Conservation (phyloP, 2,113 vertebrate genomes). For the Phalacrocorax pelagicus region DNA sequence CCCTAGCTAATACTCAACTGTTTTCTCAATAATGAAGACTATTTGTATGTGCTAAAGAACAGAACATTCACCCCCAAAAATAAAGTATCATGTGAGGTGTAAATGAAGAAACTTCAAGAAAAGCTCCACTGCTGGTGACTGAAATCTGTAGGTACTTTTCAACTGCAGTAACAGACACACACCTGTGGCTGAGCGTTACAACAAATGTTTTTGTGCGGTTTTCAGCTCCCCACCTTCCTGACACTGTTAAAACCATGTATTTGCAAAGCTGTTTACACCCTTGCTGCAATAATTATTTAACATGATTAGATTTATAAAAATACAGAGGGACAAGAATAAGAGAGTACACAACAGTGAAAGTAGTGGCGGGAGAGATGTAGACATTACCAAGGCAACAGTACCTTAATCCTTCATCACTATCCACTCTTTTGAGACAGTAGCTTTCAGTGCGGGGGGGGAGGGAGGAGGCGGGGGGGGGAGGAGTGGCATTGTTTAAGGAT, state of each 20-base stretch:
- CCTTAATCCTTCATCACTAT: not conserved
- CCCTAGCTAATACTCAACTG: not conserved
- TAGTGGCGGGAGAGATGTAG: not conserved
- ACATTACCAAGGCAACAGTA: not conserved
- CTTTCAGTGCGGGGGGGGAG: not conserved
- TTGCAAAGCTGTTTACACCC: not conserved
- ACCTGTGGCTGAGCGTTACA: not conserved
- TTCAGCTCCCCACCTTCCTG: not conserved
- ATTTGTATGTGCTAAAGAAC: not conserved
- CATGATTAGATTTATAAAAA: not conserved
- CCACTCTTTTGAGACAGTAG: not conserved
- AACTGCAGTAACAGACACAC: not conserved
- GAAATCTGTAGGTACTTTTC: not conserved
- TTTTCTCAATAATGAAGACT: not conserved
- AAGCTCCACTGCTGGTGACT: not conserved
- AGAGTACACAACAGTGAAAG: not conserved
- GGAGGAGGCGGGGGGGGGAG: too few relatives aligned
- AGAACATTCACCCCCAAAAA: not conserved
- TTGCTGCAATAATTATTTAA: not conserved
- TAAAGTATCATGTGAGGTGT: fast-evolving
- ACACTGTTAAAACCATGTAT: not conserved
- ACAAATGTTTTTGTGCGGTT: fast-evolving
- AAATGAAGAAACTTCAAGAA: not conserved
- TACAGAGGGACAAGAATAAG: not conserved
- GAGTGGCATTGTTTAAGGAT: not conserved